phyloP scores from a whole-genome alignment of 2,113 vertebrate species.

The Hyperopisus bebe region DNA sequence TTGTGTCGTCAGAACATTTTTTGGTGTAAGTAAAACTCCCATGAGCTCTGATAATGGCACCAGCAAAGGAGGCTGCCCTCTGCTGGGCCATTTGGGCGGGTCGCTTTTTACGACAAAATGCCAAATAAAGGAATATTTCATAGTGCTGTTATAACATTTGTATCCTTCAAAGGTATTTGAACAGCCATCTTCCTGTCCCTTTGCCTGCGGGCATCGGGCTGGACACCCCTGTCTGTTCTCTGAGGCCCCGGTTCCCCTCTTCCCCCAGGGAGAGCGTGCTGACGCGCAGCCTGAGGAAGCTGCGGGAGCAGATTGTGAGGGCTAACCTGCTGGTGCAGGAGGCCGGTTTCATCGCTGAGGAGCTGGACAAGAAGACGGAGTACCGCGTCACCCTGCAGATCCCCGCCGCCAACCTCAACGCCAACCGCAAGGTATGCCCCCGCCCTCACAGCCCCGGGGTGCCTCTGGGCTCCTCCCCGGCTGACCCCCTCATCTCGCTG shows the following conservation, averaged over 20 bases:
- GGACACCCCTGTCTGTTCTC: background rate
- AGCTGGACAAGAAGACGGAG: constrained; percentile 85
- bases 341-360: constrained; percentile 82
- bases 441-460: background rate
- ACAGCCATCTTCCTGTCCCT: background rate
- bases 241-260: background rate
- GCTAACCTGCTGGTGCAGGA: constrained; percentile 84
- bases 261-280: constrained; percentile 77
- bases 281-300: constrained; percentile 77
- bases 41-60: background rate
- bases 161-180: background rate
- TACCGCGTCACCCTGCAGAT: constrained; percentile 93
- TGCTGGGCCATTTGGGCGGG: background rate
- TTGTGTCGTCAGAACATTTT: no score
- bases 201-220: background rate
- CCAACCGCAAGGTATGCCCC: constrained; percentile 84
- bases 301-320: constrained; percentile 84
- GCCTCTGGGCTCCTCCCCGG: background rate
- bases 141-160: background rate
- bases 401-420: constrained; percentile 86
- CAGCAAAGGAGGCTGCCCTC: background rate
- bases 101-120: background rate
- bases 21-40: no score
- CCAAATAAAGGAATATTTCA: background rate
- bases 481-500: background rate